phyloP scores from a whole-genome alignment of 2,113 vertebrate genomes.

The Takifugu bimaculatus region DNA sequence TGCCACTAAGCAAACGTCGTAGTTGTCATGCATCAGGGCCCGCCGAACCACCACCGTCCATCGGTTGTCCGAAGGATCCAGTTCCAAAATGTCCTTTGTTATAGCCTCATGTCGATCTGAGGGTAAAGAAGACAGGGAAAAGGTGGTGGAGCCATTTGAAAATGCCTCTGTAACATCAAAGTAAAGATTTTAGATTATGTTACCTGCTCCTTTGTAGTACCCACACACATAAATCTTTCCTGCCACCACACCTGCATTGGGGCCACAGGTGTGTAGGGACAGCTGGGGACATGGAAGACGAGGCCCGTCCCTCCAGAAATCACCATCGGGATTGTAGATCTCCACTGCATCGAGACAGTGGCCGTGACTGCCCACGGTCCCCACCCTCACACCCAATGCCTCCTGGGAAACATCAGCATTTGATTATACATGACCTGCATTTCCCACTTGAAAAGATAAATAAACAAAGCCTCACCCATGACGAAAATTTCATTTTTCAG shows the following conservation, averaged over 20 bases:
- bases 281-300: conserved; percentile 84
- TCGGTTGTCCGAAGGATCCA: conserved; percentile 88
- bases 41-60: conserved; percentile 85
- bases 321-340: conserved; percentile 89
- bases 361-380: conserved; percentile 90
- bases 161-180: background rate
- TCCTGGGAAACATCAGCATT: conserved; percentile 70
- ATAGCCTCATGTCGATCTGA: conserved; percentile 92
- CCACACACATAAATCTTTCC: conserved; percentile 94
- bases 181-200: background rate
- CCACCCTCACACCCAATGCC: conserved; percentile 90
- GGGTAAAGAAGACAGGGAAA: conserved; percentile 20
- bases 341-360: conserved; percentile 89
- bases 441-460: background rate
- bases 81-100: conserved; percentile 89
- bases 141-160: background rate
- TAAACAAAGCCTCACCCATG: conserved; percentile 79
- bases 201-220: conserved; percentile 94
- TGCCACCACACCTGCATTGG: conserved; percentile 82
- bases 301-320: conserved; percentile 90
- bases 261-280: conserved; percentile 82
- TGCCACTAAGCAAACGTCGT: conserved; percentile 93
- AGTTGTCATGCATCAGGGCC: conserved; percentile 91
- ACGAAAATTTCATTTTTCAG: conserved; percentile 89
- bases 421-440: background rate